Evolutionary conservation across 1,140 invertebrate species (phyloP).

Genomic region (Lucilia cuprina): DNA sequence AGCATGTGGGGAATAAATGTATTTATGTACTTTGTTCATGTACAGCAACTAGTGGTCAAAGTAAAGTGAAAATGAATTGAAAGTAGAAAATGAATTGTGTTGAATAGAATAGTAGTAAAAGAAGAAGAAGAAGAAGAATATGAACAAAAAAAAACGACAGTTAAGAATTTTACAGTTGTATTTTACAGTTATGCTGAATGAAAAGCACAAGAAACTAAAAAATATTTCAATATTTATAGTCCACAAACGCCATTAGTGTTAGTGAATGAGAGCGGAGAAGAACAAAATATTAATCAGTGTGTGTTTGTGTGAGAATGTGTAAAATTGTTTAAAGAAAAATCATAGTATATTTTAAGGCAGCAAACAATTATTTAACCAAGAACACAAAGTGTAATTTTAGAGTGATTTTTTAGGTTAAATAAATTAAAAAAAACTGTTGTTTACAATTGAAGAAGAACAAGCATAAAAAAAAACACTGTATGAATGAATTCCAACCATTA

Average conservation of each 20-base stretch:
- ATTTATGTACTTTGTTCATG: neutral
- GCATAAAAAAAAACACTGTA: neutral
- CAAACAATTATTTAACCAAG: constrained; percentile 6
- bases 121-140: neutral
- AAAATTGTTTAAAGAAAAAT: neutral
- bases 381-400: neutral
- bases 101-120: neutral
- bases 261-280: neutral
- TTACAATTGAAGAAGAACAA: neutral
- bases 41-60: constrained; percentile 17
- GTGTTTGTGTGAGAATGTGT: neutral
- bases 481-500: neutral
- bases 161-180: neutral
- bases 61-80: neutral
- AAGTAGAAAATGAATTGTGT: neutral
- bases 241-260: neutral
- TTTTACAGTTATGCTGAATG: neutral
- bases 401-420: neutral
- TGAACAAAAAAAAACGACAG: neutral
- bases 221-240: neutral
- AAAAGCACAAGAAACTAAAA: neutral
- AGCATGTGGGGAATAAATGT: neutral
- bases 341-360: neutral
- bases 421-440: neutral
- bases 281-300: neutral